These are phyloP conservation scores for Amniataba percoides DNA, from an alignment of 2,797 vertebrate species.

Conservation along the genomic window DNA sequence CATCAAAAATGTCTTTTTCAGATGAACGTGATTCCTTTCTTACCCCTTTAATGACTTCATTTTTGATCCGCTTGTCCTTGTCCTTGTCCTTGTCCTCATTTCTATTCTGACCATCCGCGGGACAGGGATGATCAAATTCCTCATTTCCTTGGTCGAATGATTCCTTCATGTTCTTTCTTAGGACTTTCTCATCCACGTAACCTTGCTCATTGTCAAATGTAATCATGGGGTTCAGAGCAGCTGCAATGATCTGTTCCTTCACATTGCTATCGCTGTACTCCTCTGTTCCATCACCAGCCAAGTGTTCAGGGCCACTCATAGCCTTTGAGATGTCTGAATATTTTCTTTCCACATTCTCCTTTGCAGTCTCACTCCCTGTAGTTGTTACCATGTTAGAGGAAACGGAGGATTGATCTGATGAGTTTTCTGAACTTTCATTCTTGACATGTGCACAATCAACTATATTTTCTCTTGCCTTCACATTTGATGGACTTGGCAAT, in stretches of 20 bases:
- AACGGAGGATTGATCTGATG: constrained; percentile 11
- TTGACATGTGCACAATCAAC: constrained; percentile 28
- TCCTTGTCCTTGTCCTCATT: too few relatives aligned
- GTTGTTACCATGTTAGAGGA: constrained; percentile 9
- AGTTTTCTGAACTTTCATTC: constrained; percentile 17
- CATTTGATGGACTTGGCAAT: constrained; percentile 35
- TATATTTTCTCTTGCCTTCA: constrained; percentile 30
- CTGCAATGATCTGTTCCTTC: constrained; percentile 6
- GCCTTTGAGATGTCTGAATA: constrained; percentile 2
- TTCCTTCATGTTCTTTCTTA: constrained; percentile 31
- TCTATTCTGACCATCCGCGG: constrained; percentile 39
- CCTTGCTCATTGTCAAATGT: constrained; percentile 22
- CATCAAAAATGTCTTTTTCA: constrained; percentile 19
- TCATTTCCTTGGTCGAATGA: constrained; percentile 12
- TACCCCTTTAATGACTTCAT: constrained; percentile 7
- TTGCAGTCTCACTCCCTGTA: constrained; percentile 28
- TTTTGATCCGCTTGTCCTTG: constrained; percentile 22
- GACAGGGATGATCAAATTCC: constrained; percentile 13
- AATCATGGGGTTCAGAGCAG: constrained; percentile 10
- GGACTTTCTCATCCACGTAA: background rate
- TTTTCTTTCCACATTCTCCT: constrained; percentile 1
- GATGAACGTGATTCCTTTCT: constrained; percentile 2
- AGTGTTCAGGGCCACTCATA: constrained; percentile 33
- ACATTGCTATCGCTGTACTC: constrained; percentile 3
- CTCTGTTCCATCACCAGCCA: constrained; percentile 16